Percentiles rank a stretch among this genome's conserved stretches.
These are phyloP conservation scores for Platorchestia sp. DNA, from an alignment of 1,140 invertebrate genomes.

Conservation along the genomic window DNA sequence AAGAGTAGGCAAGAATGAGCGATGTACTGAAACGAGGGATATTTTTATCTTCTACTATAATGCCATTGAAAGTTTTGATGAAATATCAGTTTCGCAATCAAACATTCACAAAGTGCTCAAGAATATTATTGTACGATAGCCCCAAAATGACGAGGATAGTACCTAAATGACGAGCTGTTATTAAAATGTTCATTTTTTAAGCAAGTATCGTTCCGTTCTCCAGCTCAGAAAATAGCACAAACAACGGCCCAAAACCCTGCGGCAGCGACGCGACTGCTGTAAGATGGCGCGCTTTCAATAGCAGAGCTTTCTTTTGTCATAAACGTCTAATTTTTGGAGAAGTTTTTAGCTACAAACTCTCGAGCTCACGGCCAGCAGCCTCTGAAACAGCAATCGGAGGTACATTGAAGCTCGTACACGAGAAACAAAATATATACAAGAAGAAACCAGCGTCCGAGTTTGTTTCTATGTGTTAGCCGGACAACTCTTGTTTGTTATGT, in stretches of 20 bases:
- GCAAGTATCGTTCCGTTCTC: too few species aligned
- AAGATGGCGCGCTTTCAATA: background rate
- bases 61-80: too few species aligned
- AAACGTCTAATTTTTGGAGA: background rate
- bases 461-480: background rate
- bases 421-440: background rate
- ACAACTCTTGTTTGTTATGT: background rate
- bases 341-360: constrained; percentile 15
- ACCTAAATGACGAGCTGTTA: too few species aligned
- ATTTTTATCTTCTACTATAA: too few species aligned
- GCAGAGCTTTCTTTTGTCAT: background rate
- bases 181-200: too few species aligned
- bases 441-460: background rate
- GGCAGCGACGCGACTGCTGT: background rate
- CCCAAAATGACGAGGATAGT: too few species aligned
- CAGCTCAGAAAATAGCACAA: background rate
- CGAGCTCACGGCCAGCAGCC: background rate
- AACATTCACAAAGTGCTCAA: too few species aligned
- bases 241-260: background rate
- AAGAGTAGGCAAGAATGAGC: too few species aligned
- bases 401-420: background rate
- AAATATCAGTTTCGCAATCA: too few species aligned
- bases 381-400: constrained; percentile 35
- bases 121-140: too few species aligned
- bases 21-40: too few species aligned